phyloP scores from a whole-genome alignment of 1,140 invertebrate genomes.

The Acarapis woodi region DNA sequence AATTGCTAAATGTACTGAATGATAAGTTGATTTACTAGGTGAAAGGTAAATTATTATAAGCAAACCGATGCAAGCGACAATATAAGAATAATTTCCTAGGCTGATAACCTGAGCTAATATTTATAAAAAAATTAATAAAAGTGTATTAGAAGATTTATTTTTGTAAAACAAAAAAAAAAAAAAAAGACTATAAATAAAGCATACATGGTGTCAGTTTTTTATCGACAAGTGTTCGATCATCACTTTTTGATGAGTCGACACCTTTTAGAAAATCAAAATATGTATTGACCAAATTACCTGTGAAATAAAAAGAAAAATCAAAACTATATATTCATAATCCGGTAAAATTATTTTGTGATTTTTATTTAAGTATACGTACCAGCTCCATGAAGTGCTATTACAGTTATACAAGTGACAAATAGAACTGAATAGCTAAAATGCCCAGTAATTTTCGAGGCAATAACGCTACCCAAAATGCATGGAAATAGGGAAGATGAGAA shows the following conservation, averaged over 20 bases:
- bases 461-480: slow-evolving; percentile 47
- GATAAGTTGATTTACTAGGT: slow-evolving; percentile 64
- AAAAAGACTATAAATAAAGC: no score
- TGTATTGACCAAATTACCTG: slow-evolving; percentile 82
- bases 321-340: no score
- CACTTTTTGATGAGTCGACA: slow-evolving; percentile 60
- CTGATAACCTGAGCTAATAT: slow-evolving; percentile 59
- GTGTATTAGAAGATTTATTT: no score
- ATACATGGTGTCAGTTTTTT: slow-evolving; percentile 38
- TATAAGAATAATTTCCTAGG: slow-evolving; percentile 55
- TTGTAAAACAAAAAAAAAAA: no score
- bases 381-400: slow-evolving; percentile 68
- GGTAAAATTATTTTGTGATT: no score
- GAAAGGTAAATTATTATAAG: slow-evolving; percentile 43
- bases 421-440: slow-evolving; percentile 47
- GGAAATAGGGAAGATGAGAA: slow-evolving; percentile 65
- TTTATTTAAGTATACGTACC: no score
- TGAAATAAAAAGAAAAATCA: no score
- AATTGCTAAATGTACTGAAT: slow-evolving; percentile 50
- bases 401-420: slow-evolving; percentile 45
- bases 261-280: slow-evolving; percentile 81
- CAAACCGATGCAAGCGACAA: slow-evolving; percentile 60
- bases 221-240: slow-evolving; percentile 72
- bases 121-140: no score
- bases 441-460: slow-evolving; percentile 42